These are phyloP conservation scores for Chrysemys picta DNA, from an alignment of 2,113 vertebrate species.

Conservation along the genomic window DNA sequence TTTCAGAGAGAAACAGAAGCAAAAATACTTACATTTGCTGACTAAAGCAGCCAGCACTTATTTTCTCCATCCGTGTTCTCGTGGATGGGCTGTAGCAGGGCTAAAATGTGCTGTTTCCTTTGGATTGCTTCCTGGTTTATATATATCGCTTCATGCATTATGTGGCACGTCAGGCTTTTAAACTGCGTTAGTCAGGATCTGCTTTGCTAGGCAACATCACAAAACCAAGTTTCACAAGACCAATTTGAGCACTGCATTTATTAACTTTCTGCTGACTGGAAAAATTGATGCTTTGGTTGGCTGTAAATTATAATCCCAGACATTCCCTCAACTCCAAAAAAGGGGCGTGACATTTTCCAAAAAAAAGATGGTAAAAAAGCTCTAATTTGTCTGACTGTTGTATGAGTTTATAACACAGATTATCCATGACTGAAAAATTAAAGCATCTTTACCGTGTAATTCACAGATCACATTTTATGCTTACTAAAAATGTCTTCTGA, in stretches of 20 bases:
- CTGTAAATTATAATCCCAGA: constrained; percentile 38
- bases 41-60: constrained; percentile 2
- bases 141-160: background rate
- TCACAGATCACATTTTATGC: background rate
- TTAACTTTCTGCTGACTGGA: constrained; percentile 51
- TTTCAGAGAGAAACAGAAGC: background rate
- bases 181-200: background rate
- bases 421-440: background rate
- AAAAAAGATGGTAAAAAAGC: background rate
- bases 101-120: background rate
- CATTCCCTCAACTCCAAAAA: background rate
- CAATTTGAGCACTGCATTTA: background rate
- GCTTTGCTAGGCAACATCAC: constrained; percentile 61
- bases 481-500: background rate
- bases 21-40: constrained; percentile 64
- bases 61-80: constrained; percentile 42
- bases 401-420: background rate
- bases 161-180: constrained; percentile 19
- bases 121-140: constrained; percentile 53
- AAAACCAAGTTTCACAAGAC: constrained; percentile 53
- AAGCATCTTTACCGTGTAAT: background rate
- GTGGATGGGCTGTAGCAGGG: constrained; percentile 5
- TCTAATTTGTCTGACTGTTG: fast-evolving
- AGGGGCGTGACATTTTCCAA: background rate
- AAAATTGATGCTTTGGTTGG: constrained; percentile 23